Evolutionary conservation across 1,140 invertebrate species (phyloP).

Genomic region (Conus ventricosus): DNA sequence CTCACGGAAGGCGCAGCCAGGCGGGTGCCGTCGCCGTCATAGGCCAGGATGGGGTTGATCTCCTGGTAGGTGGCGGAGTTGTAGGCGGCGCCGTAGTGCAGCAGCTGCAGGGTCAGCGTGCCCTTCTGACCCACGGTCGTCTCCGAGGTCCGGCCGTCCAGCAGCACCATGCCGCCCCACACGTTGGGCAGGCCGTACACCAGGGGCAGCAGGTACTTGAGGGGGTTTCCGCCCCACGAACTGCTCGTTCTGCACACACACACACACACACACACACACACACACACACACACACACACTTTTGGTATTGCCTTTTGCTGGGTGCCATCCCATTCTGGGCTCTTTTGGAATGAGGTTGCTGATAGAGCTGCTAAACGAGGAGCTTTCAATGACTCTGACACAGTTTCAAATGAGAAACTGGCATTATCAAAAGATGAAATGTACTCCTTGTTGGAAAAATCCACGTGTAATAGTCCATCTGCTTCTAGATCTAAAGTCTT

Average conservation of each 20-base stretch:
- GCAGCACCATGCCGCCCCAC: background rate
- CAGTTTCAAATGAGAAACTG: too few species aligned
- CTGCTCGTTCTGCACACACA: background rate
- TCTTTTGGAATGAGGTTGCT: too few species aligned
- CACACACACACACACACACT: too few species aligned
- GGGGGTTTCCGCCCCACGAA: background rate
- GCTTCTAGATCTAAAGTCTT: too few species aligned
- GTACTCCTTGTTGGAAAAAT: too few species aligned
- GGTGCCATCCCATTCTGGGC: too few species aligned
- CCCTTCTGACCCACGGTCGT: background rate
- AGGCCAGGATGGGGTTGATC: background rate
- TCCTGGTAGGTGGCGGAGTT: background rate
- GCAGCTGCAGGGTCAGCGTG: background rate
- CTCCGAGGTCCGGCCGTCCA: background rate
- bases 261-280: too few species aligned
- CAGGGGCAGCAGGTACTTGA: background rate
- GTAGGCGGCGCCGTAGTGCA: conserved; percentile 4
- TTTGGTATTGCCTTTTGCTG: too few species aligned
- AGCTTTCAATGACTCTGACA: too few species aligned
- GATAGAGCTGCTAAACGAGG: too few species aligned
- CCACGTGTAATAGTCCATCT: too few species aligned
- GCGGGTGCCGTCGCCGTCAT: background rate
- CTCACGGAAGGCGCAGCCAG: background rate
- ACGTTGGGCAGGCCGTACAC: background rate
- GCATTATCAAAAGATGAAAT: too few species aligned